Conservation (phyloP, 2,113 vertebrate genomes). For the Gambusia affinis region DNA sequence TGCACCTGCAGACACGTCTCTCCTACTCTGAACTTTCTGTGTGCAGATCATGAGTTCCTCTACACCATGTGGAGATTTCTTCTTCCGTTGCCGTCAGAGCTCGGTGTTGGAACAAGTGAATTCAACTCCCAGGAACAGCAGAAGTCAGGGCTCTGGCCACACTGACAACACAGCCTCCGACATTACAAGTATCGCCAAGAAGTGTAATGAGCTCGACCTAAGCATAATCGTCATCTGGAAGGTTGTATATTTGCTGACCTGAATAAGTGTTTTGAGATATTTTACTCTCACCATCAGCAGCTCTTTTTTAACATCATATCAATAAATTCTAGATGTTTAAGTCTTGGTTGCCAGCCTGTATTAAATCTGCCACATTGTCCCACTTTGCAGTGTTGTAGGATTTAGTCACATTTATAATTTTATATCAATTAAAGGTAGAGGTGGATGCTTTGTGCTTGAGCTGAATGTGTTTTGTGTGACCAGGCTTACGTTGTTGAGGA, state of each 20-base stretch:
- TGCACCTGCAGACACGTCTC: too few relatives aligned
- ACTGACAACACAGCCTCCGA: constrained; percentile 47
- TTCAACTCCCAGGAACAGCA: constrained; percentile 39
- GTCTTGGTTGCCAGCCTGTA: too few relatives aligned
- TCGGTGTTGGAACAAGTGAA: constrained; percentile 75
- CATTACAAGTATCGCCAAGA: constrained; percentile 80
- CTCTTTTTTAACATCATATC: too few relatives aligned
- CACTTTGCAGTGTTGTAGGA: too few relatives aligned
- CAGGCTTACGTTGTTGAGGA: constrained; percentile 96
- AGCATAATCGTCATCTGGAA: constrained; percentile 94
- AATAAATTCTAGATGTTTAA: too few relatives aligned
- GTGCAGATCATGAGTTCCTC: constrained; percentile 92
- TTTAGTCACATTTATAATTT: neutral
- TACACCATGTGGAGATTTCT: constrained; percentile 96
- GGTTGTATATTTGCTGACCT: constrained; percentile 61
- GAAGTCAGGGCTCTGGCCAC: constrained; percentile 21
- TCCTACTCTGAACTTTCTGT: neutral
- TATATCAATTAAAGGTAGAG: too few relatives aligned
- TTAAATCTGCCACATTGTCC: too few relatives aligned
- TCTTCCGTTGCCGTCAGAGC: constrained; percentile 85
- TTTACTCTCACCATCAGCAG: too few relatives aligned
- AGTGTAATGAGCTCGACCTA: constrained; percentile 90
- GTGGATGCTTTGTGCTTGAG: neutral
- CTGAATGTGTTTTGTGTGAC: constrained; percentile 45
- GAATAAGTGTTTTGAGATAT: too few relatives aligned